Percentiles rank a stretch among this genome's conserved stretches.
phyloP scores from a whole-genome alignment of 2,888 invertebrate genomes.

The Dynastes hyllus region DNA sequence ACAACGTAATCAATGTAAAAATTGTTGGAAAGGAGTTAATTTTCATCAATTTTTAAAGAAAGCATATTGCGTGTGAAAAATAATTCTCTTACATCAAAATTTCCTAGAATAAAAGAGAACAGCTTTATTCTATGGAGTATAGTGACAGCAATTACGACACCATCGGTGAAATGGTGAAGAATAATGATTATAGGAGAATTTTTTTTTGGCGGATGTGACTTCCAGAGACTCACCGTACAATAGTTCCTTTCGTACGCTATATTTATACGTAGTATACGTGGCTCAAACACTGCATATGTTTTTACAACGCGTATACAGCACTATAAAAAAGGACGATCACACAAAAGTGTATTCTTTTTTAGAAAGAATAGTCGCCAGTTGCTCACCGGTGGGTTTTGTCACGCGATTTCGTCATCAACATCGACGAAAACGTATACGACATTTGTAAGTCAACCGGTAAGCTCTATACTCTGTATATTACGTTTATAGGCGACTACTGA shows the following conservation, averaged over 20 bases:
- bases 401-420: constrained; percentile 28
- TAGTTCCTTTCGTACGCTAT: background rate
- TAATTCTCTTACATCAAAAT: no score
- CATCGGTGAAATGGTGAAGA: background rate
- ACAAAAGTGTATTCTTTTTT: constrained; percentile 20
- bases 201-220: background rate
- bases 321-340: constrained; percentile 9
- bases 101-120: no score
- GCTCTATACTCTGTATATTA: background rate
- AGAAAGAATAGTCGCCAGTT: constrained; percentile 33
- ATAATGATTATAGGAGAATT: background rate
- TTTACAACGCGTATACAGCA: background rate
- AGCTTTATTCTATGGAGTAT: no score
- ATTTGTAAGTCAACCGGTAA: constrained; percentile 23
- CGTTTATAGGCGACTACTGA: constrained; percentile 23
- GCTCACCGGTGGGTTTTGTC: constrained; percentile 14
- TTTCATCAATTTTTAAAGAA: no score
- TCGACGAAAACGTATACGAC: background rate
- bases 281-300: background rate
- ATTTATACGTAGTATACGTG: background rate
- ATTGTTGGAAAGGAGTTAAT: no score
- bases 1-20: no score
- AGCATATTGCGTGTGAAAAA: no score
- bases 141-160: no score
- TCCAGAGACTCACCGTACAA: background rate